phyloP scores from a whole-genome alignment of 2,113 vertebrate genomes.

The Pitta sordida region DNA sequence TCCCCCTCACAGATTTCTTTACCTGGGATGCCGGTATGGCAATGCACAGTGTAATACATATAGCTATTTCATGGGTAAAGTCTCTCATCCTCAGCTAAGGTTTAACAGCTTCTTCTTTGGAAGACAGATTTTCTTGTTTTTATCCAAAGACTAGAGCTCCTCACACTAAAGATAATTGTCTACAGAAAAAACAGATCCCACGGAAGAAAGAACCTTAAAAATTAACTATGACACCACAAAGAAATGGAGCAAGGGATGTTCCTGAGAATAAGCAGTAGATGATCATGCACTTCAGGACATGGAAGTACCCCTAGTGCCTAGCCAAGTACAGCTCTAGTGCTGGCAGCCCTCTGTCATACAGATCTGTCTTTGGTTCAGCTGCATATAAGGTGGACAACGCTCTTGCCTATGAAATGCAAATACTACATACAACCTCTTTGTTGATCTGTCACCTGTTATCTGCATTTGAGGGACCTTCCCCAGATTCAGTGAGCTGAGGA shows the following conservation, averaged over 20 bases:
- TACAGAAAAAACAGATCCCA: neutral
- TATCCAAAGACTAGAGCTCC: neutral
- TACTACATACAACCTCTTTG: neutral
- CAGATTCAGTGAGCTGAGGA: accelerated
- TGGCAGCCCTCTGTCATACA: neutral
- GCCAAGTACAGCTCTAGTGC: neutral
- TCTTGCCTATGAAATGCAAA: neutral
- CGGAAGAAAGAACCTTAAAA: neutral
- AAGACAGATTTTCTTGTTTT: neutral
- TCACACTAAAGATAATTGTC: neutral
- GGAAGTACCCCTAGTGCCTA: neutral
- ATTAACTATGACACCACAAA: accelerated
- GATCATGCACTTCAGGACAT: neutral
- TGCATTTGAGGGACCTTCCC: neutral
- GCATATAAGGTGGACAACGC: accelerated
- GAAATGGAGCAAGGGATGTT: neutral
- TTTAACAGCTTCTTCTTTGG: neutral
- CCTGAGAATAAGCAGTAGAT: neutral
- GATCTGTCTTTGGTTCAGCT: neutral
- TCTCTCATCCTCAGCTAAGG: neutral
- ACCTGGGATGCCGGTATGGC: neutral
- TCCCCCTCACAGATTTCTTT: neutral
- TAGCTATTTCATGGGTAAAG: neutral
- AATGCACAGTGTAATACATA: neutral
- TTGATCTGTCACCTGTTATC: neutral